Evolutionary conservation across 2,113 vertebrate genomes (phyloP).

Genomic region (Alligator sinensis): DNA sequence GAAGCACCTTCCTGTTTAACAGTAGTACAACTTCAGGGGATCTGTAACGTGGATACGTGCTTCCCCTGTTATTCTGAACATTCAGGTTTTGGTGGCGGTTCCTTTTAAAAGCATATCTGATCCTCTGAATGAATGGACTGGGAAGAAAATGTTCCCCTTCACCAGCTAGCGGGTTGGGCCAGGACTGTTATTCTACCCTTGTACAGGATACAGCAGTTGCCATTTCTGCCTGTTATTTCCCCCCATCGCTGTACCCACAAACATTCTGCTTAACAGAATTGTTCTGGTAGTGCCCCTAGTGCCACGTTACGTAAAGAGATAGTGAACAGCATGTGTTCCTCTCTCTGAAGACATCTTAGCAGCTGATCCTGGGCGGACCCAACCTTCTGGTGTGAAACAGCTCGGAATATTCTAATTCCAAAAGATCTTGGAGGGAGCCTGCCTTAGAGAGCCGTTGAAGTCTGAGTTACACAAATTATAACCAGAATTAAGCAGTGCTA

Average conservation of each 20-base stretch:
- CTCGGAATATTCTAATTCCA: not conserved
- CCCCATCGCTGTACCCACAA: rapidly evolving
- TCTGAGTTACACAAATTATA: not conserved
- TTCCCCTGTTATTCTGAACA: not conserved
- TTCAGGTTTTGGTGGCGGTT: not conserved
- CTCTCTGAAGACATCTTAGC: too few species aligned
- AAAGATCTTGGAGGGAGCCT: not conserved
- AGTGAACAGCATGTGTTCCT: not conserved
- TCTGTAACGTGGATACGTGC: not conserved
- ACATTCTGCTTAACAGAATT: not conserved
- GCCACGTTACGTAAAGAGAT: not conserved
- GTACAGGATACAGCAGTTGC: not conserved
- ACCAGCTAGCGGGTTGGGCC: not conserved
- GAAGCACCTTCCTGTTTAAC: not conserved
- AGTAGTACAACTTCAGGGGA: not conserved
- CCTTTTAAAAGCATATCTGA: not conserved
- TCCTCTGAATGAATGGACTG: not conserved
- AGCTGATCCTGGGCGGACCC: not conserved
- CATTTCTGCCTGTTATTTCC: too few species aligned
- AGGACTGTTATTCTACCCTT: not conserved
- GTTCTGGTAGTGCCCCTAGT: not conserved
- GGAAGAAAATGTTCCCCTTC: not conserved
- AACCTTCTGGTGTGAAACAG: not conserved
- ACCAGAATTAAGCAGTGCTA: not conserved
- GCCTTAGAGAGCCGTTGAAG: not conserved